phyloP scores from a whole-genome alignment of 2,797 vertebrate species.

The Brachyrhaphis roseni region DNA sequence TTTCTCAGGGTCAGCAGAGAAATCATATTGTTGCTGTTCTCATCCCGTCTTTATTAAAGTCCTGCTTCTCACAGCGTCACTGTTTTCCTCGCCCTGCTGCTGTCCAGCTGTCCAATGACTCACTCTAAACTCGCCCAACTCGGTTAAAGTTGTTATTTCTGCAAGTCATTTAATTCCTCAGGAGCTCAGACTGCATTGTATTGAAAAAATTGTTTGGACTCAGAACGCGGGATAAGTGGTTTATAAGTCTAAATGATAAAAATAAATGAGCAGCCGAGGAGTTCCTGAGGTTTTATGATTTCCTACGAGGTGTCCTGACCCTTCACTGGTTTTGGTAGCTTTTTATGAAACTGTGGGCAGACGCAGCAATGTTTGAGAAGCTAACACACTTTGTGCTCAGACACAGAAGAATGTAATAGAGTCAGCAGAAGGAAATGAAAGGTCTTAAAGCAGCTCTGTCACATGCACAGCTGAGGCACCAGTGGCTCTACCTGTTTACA shows the following conservation, averaged over 20 bases:
- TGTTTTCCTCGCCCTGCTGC: conserved; percentile 33
- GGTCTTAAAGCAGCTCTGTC: conserved; percentile 52
- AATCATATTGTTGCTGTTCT: conserved; percentile 40
- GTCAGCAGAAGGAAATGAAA: conserved; percentile 66
- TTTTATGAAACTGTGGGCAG: conserved; percentile 29
- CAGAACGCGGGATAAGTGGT: conserved; percentile 26
- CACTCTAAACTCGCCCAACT: conserved; percentile 53
- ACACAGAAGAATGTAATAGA: conserved; percentile 55
- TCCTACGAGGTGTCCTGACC: conserved; percentile 50
- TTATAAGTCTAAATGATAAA: conserved; percentile 51
- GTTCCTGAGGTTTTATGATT: conserved; percentile 45
- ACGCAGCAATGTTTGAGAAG: conserved; percentile 47
- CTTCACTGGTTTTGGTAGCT: conserved; percentile 26
- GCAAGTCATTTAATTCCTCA: conserved; percentile 52
- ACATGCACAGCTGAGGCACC: conserved; percentile 40
- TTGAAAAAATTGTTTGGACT: conserved; percentile 13
- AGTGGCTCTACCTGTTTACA: conserved; percentile 60
- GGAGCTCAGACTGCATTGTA: conserved; percentile 17
- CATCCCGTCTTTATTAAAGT: conserved; percentile 61
- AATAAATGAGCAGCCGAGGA: conserved; percentile 39
- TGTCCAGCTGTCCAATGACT: conserved; percentile 63
- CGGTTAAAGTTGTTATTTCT: conserved; percentile 66
- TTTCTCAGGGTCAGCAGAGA: conserved; percentile 60
- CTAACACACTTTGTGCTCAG: conserved; percentile 56
- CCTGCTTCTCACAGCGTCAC: conserved; percentile 35